phyloP scores from a whole-genome alignment of 2,113 vertebrate species.

The Podarcis raffonei region DNA sequence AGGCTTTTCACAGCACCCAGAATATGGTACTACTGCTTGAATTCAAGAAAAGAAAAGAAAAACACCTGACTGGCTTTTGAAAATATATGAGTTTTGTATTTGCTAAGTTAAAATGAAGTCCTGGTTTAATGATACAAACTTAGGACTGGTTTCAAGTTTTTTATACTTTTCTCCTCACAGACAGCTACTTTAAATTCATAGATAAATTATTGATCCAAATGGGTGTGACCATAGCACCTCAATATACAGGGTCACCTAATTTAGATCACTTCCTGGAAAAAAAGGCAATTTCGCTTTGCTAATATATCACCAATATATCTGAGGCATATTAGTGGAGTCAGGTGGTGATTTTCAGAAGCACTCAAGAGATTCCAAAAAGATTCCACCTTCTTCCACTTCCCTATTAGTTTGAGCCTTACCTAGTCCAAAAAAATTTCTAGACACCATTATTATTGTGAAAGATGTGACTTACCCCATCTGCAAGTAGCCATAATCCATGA shows the following conservation, averaged over 20 bases:
- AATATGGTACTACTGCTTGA: conserved; percentile 2
- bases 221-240: no score
- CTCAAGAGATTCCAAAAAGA: neutral
- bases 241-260: neutral
- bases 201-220: neutral
- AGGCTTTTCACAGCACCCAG: neutral
- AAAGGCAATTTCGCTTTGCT: neutral
- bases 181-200: no score
- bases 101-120: neutral
- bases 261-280: neutral
- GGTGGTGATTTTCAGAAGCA: neutral
- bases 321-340: neutral
- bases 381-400: neutral
- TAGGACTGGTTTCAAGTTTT: neutral
- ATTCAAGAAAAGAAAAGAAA: neutral
- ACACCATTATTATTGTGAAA: neutral
- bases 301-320: neutral
- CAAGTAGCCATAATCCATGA: neutral
- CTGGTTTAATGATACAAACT: neutral
- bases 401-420: neutral
- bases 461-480: neutral
- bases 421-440: neutral
- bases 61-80: no score
- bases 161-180: neutral
- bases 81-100: neutral